Evolutionary conservation across 2,113 vertebrate genomes (phyloP).

Genomic region (Notarius quadriscutis): DNA sequence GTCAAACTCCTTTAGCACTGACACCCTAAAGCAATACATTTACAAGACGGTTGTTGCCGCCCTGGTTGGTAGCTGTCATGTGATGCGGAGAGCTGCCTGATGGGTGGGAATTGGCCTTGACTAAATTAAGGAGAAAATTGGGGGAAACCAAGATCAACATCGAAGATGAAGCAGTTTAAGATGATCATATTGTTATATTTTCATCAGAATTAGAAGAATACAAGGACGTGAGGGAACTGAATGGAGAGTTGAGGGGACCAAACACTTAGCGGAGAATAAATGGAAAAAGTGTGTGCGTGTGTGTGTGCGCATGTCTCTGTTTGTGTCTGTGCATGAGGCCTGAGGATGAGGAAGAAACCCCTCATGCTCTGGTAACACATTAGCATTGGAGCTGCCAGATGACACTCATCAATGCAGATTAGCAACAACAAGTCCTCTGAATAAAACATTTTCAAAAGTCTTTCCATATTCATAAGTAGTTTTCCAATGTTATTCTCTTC

Average conservation of each 20-base stretch:
- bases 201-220: neutral
- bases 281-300: conserved; percentile 17
- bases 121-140: neutral
- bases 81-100: neutral
- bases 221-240: conserved; percentile 11
- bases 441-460: conserved; percentile 46
- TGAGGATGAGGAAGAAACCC: conserved; percentile 23
- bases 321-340: conserved; percentile 30
- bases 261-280: conserved; percentile 15
- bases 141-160: neutral
- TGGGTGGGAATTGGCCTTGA: neutral
- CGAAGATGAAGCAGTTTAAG: neutral
- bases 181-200: neutral
- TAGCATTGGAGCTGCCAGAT: conserved; percentile 52
- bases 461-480: conserved; percentile 53
- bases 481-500: conserved; percentile 45
- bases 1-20: neutral
- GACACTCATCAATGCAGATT: conserved; percentile 50
- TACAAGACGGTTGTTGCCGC: neutral
- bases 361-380: conserved; percentile 53
- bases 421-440: conserved; percentile 39
- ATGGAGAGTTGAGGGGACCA: conserved; percentile 42
- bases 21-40: neutral
- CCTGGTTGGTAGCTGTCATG: neutral
- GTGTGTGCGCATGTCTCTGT: conserved; percentile 7